Percentiles rank a stretch among this genome's conserved stretches.
phyloP scores from a whole-genome alignment of 2,113 vertebrate species.

The Alethe castanea region DNA sequence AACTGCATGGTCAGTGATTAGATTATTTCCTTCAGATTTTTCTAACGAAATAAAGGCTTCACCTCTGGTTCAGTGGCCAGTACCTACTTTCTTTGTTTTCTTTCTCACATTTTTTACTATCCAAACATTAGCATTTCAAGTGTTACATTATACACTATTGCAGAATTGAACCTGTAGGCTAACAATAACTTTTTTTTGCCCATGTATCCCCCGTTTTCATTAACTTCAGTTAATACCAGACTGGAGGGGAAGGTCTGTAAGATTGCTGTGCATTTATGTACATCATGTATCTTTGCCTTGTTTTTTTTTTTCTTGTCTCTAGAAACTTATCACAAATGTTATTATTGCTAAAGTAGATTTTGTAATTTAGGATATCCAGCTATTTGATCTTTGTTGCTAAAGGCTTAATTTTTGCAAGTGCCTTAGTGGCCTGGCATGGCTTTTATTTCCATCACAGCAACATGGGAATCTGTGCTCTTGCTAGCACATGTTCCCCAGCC shows the following conservation, averaged over 20 bases:
- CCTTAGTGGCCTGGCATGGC: neutral
- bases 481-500: constrained; percentile 16
- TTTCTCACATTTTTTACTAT: neutral
- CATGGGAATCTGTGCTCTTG: constrained; percentile 6
- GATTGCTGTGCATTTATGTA: neutral
- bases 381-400: neutral
- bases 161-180: neutral
- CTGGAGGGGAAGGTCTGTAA: neutral
- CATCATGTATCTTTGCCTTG: neutral
- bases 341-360: neutral
- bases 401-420: neutral
- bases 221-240: neutral
- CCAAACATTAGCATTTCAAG: neutral
- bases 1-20: neutral
- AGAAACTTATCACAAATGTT: neutral
- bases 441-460: constrained; percentile 3
- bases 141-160: neutral
- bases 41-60: neutral
- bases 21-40: neutral
- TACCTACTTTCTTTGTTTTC: neutral
- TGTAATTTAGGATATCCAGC: neutral
- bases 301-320: neutral
- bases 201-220: neutral
- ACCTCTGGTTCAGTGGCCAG: neutral
- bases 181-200: neutral